Evolutionary conservation across 2,113 vertebrate genomes (phyloP), one percentile per base, ranked within the genome.

Genomic region (Anolis sagrei): DNA sequence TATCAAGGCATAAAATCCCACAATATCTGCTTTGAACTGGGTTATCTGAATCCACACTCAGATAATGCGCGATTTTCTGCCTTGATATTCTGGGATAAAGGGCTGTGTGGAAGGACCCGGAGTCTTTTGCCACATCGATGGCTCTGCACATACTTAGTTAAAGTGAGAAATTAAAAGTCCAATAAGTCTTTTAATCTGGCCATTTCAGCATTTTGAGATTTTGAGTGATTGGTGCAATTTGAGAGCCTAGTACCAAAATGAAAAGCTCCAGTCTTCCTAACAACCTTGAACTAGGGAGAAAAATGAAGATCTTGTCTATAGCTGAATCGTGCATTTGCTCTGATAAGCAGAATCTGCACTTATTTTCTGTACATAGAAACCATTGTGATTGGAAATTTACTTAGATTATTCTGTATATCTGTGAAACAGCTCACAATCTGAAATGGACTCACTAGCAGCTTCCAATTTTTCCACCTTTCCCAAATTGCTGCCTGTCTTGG

Each of bases 401-500:
- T 61, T n/a, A 5, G 5, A 27, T 32, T 18, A 19, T 5, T 75
- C 27, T 21, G n/a, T 8, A 54, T 58, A 13, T 58, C 14, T 58
- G 36, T 64, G 10, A 44, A 29, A 75, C 44, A 8, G 70, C 18
- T 32, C 27, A 29, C 44, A 49, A 3, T 27, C 49, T 83, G 69
- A 64, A 76, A 62, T 39, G 4, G 58, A 83, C 19, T 83, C 34
- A n/a, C 14, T 10, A 1, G 16, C 29, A 49, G 21, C 34, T 76
- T 66, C 6, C 10, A 88, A 7, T 48, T 14, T 48, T 81, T 70
- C 54, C 88, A 62, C 49, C 49, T 44, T 25, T 36, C 39, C 82
- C 81, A 13, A 88, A 36, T 69, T 73, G n/a, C 70, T 27, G 81
- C 32, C 11, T 87, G 51, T 49, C 87, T 86, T 79, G 9, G 72